phyloP scores from a whole-genome alignment of 2,888 invertebrate species.

The Lasiommata megera region DNA sequence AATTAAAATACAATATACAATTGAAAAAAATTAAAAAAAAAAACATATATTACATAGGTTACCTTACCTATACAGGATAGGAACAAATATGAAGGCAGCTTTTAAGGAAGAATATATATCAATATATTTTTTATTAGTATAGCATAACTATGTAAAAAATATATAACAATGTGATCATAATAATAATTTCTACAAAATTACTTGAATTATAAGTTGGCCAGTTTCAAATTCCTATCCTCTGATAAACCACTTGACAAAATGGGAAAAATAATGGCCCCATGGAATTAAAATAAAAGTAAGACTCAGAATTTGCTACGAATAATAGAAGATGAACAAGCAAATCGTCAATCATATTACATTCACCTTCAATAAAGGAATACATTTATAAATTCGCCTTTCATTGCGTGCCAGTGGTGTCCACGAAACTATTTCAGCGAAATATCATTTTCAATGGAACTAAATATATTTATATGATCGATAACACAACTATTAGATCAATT shows the following conservation, averaged over 20 bases:
- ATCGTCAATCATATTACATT: constrained; percentile 15
- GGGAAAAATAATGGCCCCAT: constrained; percentile 5
- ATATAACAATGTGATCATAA: too few species aligned
- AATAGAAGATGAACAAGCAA: constrained; percentile 20
- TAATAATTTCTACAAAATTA: too few species aligned
- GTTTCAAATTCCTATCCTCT: constrained; percentile 1
- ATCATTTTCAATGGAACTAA: background rate
- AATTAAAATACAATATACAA: too few species aligned
- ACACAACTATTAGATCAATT: background rate
- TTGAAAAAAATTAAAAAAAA: too few species aligned
- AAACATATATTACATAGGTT: too few species aligned
- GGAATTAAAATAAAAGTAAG: constrained; percentile 12
- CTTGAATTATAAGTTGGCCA: background rate
- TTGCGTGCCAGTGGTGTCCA: background rate
- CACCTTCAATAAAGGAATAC: background rate
- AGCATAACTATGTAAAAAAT: too few species aligned
- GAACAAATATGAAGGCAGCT: too few species aligned
- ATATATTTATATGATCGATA: background rate
- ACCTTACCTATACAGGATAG: too few species aligned
- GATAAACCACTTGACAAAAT: background rate
- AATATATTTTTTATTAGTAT: too few species aligned
- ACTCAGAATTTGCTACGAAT: constrained; percentile 11
- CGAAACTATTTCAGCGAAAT: background rate
- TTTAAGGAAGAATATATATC: too few species aligned
- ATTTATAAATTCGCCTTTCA: constrained; percentile 1